Percentiles rank a stretch among this genome's conserved stretches.
phyloP scores from a whole-genome alignment of 2,888 invertebrate species.

The Nymphalis c-album region DNA sequence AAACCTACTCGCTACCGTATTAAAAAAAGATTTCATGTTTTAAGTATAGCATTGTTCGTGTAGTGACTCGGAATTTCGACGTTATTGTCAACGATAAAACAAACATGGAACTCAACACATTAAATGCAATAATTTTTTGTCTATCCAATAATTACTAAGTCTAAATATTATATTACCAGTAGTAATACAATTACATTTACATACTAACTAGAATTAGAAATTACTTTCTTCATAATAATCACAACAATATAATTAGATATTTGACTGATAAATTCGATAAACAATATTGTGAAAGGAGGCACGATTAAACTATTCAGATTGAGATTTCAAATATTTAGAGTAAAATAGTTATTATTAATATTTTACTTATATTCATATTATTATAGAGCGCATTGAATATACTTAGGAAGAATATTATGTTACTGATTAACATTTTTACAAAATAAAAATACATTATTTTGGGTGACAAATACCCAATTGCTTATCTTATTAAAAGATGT shows the following conservation, averaged over 20 bases:
- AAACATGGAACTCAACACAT: slow-evolving; percentile 59
- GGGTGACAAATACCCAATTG: slow-evolving; percentile 39
- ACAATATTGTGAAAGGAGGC: slow-evolving; percentile 9
- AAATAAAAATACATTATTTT: not conserved
- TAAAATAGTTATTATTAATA: not conserved
- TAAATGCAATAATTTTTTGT: slow-evolving; percentile 69
- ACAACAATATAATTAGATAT: slow-evolving; percentile 52
- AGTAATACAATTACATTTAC: slow-evolving; percentile 60
- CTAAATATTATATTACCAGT: slow-evolving; percentile 58
- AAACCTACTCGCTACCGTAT: slow-evolving; percentile 26
- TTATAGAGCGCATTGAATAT: not conserved
- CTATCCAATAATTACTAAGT: slow-evolving; percentile 54
- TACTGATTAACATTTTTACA: not conserved
- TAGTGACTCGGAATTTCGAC: not conserved
- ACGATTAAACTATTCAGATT: slow-evolving; percentile 10
- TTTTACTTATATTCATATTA: slow-evolving; percentile 3
- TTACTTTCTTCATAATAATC: slow-evolving; percentile 62
- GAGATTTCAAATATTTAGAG: slow-evolving; percentile 1
- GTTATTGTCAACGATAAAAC: slow-evolving; percentile 47
- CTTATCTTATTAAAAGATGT: slow-evolving; percentile 48
- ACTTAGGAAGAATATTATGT: not conserved
- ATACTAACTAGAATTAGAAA: slow-evolving; percentile 61
- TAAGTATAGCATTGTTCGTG: slow-evolving; percentile 14
- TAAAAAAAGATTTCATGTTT: not conserved
- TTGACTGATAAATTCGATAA: slow-evolving; percentile 34